Evolutionary conservation across 2,113 vertebrate genomes (phyloP).

Genomic region (Cyanoramphus novaezelandiae): DNA sequence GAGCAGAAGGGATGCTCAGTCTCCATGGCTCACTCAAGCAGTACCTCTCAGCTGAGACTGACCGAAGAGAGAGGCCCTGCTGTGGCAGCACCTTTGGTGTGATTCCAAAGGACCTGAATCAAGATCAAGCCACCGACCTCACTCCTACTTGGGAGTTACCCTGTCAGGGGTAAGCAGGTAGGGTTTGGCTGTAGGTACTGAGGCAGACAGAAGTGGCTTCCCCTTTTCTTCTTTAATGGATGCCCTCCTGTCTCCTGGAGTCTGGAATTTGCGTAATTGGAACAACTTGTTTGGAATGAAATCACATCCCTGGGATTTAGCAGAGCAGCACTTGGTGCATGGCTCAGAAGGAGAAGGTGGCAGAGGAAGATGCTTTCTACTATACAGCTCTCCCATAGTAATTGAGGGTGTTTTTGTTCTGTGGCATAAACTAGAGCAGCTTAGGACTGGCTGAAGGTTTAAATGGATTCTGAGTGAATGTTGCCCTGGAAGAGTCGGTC

Average conservation of each 20-base stretch:
- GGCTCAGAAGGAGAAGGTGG: not conserved
- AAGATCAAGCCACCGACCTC: not conserved
- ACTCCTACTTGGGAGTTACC: not conserved
- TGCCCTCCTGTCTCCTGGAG: not conserved
- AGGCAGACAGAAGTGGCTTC: not conserved
- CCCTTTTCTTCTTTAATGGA: not conserved
- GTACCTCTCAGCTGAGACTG: not conserved
- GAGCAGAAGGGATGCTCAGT: not conserved
- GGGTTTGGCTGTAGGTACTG: not conserved
- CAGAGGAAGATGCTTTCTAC: not conserved
- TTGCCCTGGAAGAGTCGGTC: not conserved
- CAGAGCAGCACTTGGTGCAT: rapidly evolving
- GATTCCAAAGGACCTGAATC: not conserved
- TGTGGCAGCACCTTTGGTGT: not conserved
- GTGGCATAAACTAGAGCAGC: not conserved
- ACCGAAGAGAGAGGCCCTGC: not conserved
- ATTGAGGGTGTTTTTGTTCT: not conserved
- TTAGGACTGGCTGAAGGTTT: not conserved
- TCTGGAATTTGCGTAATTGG: not conserved
- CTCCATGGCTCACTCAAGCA: rapidly evolving
- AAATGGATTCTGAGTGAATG: not conserved
- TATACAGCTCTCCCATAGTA: not conserved
- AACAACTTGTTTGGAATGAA: not conserved
- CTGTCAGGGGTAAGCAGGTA: not conserved
- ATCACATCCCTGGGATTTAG: not conserved